Percentiles rank a stretch among this genome's conserved stretches.
Evolutionary conservation across 2,113 vertebrate species (phyloP).

Genomic region (Himantopus leucocephalus): DNA sequence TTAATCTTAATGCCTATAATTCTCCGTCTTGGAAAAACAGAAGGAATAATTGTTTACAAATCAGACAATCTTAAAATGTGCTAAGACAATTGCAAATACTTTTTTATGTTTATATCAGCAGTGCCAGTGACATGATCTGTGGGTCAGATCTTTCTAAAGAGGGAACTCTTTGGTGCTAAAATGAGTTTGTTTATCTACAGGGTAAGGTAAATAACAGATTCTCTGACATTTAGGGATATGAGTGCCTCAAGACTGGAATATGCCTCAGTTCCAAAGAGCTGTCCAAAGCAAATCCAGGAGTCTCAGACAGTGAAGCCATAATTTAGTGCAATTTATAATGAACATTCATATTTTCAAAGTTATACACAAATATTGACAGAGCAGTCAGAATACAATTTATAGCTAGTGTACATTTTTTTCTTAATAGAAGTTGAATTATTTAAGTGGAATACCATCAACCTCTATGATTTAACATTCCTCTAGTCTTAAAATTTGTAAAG

Average conservation of each 20-base stretch:
- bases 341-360: not conserved
- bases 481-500: not conserved
- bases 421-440: not conserved
- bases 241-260: not conserved
- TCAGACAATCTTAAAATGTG: not conserved
- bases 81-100: not conserved
- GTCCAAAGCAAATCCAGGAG: not conserved
- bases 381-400: not conserved
- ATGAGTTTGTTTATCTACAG: not conserved
- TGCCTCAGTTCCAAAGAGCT: not conserved
- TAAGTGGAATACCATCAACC: not conserved
- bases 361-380: not conserved
- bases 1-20: not conserved
- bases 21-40: not conserved
- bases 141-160: not conserved
- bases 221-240: not conserved
- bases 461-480: not conserved
- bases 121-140: not conserved
- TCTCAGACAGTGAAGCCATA: not conserved
- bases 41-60: not conserved
- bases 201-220: not conserved
- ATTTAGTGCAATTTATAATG: not conserved
- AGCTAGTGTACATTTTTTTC: not conserved
- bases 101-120: not conserved
- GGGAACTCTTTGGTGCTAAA: not conserved